Conservation (phyloP, 2,888 invertebrate genomes). For the Drosophila ochracea region DNA sequence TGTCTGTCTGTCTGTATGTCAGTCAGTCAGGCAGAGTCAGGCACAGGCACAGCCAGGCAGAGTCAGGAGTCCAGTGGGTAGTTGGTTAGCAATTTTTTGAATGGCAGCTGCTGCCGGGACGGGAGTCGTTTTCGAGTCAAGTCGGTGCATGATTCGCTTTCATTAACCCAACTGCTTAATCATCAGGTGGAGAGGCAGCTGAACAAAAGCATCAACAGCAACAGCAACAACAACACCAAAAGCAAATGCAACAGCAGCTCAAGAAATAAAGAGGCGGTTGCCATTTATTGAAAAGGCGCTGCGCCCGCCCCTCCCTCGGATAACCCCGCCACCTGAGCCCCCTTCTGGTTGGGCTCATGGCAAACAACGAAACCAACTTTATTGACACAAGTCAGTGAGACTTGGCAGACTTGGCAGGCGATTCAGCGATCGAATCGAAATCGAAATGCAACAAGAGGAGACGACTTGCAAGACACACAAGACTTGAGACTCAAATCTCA, state of each 20-base stretch:
- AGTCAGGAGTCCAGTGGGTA: constrained; percentile 29
- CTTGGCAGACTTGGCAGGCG: constrained; percentile 37
- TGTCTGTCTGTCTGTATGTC: constrained; percentile 21
- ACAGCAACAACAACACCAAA: background rate
- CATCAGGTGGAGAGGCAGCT: constrained; percentile 53
- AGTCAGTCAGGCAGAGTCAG: constrained; percentile 2
- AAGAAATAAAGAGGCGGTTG: constrained; percentile 55
- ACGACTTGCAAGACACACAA: constrained; percentile 7
- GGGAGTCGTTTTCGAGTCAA: constrained; percentile 27
- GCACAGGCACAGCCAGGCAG: background rate
- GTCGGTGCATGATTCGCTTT: constrained; percentile 75
- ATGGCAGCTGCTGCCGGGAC: constrained; percentile 56
- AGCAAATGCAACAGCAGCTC: background rate
- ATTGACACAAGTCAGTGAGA: constrained; percentile 65
- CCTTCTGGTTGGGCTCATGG: constrained; percentile 36
- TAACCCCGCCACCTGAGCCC: background rate
- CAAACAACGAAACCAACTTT: constrained; percentile 55
- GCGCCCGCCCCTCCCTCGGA: constrained; percentile 2
- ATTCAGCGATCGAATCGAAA: constrained; percentile 50
- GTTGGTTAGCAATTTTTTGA: constrained; percentile 45
- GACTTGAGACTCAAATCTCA: constrained; percentile 16
- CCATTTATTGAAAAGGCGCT: constrained; percentile 73
- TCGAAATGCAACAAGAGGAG: constrained; percentile 35
- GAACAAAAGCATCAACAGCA: constrained; percentile 1
- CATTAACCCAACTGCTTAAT: constrained; percentile 80